Conservation (phyloP, 2,888 invertebrate genomes). For the Cancer borealis region DNA sequence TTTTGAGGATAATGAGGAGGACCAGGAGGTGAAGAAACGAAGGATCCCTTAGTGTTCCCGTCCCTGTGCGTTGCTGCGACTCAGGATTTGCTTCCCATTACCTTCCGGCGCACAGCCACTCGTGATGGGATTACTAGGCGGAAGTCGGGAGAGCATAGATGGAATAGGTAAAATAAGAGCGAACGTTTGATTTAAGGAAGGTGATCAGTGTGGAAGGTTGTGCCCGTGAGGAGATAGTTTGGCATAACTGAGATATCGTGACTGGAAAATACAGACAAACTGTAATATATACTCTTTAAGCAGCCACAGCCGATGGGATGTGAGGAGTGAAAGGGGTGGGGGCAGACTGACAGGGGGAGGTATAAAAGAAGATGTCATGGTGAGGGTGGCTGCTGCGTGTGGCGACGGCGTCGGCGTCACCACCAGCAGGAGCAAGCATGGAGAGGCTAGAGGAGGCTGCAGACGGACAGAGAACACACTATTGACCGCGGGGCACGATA, state of each 20-base stretch:
- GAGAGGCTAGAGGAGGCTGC: conserved; percentile 40
- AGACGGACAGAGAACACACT: conserved; percentile 43
- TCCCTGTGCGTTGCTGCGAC: not conserved
- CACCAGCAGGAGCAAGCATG: not conserved
- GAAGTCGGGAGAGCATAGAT: too few relatives aligned
- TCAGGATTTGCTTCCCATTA: too few relatives aligned
- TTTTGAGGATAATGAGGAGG: not conserved
- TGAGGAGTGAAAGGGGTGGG: not conserved
- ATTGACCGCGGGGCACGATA: conserved; percentile 57
- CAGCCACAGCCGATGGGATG: not conserved
- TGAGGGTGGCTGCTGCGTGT: not conserved
- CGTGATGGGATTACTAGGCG: too few relatives aligned
- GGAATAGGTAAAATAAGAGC: too few relatives aligned
- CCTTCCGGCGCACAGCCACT: too few relatives aligned
- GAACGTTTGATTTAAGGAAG: too few relatives aligned
- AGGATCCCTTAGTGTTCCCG: not conserved
- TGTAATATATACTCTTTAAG: not conserved
- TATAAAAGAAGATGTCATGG: not conserved
- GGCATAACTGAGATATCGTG: too few relatives aligned
- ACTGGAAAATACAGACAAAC: too few relatives aligned
- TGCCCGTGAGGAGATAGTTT: too few relatives aligned
- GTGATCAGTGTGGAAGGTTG: too few relatives aligned
- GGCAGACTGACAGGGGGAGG: not conserved
- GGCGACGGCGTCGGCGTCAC: not conserved
- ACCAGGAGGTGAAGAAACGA: not conserved